A percentile compares a stretch with the other conserved stretches of the same genome.
These are phyloP conservation scores for Lasioglossum malachurum DNA, from an alignment of 2,888 invertebrate species.

Conservation along the genomic window DNA sequence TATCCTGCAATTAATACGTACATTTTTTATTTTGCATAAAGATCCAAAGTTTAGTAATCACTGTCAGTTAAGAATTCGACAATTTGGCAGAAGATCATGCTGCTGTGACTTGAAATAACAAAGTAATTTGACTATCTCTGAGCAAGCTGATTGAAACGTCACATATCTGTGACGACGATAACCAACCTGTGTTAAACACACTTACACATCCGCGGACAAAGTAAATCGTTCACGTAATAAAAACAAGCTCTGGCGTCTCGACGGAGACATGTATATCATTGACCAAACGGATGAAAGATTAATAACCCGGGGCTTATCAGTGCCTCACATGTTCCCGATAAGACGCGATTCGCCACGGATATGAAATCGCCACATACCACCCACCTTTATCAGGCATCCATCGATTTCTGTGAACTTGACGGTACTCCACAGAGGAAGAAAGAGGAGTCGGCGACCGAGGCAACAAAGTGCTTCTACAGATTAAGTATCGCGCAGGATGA, in stretches of 20 bases:
- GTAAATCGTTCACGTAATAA: not conserved
- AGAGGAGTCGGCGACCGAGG: not conserved
- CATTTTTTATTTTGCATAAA: no score
- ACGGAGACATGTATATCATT: not conserved
- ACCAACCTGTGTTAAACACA: not conserved
- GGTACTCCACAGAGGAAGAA: not conserved
- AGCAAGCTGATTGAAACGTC: not conserved
- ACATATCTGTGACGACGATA: not conserved
- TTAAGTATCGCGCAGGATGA: not conserved
- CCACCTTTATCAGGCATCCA: not conserved
- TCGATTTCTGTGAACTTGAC: not conserved
- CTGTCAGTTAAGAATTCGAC: no score
- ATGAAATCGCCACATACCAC: not conserved
- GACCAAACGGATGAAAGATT: constrained; percentile 12
- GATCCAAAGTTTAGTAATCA: no score
- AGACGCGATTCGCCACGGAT: constrained; percentile 1
- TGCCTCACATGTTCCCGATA: not conserved
- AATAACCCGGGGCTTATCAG: constrained; percentile 17
- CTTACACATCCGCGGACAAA: constrained; percentile 5
- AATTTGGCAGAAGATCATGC: no score
- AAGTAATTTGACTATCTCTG: not conserved
- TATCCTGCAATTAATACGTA: no score
- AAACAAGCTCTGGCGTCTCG: not conserved
- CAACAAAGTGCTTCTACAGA: not conserved
- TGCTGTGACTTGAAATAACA: no score